Percentiles rank a stretch among this genome's conserved stretches.
Conservation (phyloP, 2,113 vertebrate species). For the Willisornis vidua region DNA sequence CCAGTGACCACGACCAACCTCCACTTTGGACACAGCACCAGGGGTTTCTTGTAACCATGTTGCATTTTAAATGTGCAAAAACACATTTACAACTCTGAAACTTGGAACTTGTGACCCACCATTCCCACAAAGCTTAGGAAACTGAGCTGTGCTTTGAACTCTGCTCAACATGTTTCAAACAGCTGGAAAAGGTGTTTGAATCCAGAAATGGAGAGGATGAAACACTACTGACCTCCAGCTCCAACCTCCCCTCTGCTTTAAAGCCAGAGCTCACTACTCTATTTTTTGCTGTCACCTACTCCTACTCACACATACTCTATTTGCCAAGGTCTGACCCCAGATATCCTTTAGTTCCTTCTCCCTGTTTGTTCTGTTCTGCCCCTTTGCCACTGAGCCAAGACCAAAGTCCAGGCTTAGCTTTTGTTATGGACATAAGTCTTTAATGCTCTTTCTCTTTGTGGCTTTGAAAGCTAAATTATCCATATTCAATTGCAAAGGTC, state of each 20-base stretch:
- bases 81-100: background rate
- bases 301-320: background rate
- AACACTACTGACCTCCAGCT: background rate
- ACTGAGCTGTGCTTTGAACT: background rate
- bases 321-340: background rate
- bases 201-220: background rate
- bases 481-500: background rate
- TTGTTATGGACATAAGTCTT: background rate
- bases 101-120: background rate
- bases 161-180: background rate
- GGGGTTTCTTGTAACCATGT: accelerated
- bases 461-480: background rate
- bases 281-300: background rate
- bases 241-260: background rate
- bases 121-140: background rate
- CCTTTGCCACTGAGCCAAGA: background rate
- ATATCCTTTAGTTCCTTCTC: background rate
- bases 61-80: background rate
- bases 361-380: background rate
- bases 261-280: background rate
- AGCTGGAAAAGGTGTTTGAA: slow-evolving; percentile 10
- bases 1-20: accelerated
- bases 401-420: background rate
- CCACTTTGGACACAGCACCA: background rate
- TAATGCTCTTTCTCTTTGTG: background rate